Base-by-base conservation (phyloP, 2,113 vertebrate species). In the Steatornis caripensis region DNA sequence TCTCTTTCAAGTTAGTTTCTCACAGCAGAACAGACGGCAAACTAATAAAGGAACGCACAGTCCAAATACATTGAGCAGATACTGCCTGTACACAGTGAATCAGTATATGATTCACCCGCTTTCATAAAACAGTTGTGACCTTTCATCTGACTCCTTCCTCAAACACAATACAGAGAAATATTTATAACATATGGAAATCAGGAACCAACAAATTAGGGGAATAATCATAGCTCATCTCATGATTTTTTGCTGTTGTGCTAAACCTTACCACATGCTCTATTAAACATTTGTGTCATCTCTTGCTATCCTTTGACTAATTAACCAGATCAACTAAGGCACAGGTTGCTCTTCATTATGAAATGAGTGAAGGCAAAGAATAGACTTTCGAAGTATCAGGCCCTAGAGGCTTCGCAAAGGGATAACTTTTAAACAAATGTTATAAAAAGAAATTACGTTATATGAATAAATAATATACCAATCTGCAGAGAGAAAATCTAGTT, bases 141-240 rank as follows among this genome's bases (percentile, higher is more conserved):
- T 96, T 92, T 84, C 84, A 71, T 78, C 86, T 81, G 83, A 92
- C 64, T 71, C 81, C 80, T 95, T 96, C 92, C 92, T 87, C 92
- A 96, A 90, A 87, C 37, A 79, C 20, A 61, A 54, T n/a, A 77
- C n/a, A 68, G n/a, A 90, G 32, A 76, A 78, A 80, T 92, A 90
- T 57, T 84, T 75, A 82, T 82, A 78, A 64, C 72, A 61, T 17
- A 89, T 0, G 4, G 53, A 95, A 96, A 95, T 18, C 57, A 81
- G 83, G 83, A 95, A 97, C 55, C 60, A 94, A 55, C 55, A 71
- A 57, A 51, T 0, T 20, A 11, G 17, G 13, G 10, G 30, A 66
- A 75, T 79, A 94, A 89, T 53, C 89, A 94, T 93, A 95, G 80
- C 45, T 64, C 53, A 49, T 78, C 91, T 75, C 46, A 51, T 94